Conservation (phyloP, 2,888 invertebrate genomes). For the Tetramorium bicarinatum region DNA sequence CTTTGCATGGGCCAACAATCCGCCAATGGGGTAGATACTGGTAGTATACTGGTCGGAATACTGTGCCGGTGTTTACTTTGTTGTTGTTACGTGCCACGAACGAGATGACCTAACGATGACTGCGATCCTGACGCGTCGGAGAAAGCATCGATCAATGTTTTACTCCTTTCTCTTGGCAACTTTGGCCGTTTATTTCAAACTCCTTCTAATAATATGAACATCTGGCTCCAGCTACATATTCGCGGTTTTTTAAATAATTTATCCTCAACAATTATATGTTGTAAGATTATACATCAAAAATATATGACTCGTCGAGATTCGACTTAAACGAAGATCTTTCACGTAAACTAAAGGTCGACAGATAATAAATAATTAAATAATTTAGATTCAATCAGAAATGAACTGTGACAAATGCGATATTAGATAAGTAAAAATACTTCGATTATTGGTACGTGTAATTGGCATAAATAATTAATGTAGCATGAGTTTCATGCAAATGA, state of each 20-base stretch:
- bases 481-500: conserved; percentile 22
- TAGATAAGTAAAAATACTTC: conserved; percentile 1
- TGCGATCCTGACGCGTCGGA: not conserved
- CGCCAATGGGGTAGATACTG: conserved; percentile 43
- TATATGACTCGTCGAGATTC: too few relatives aligned
- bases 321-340: not conserved
- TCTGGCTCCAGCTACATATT: too few relatives aligned
- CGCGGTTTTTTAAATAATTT: not conserved
- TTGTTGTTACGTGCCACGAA: conserved; percentile 29
- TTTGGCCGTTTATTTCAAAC: not conserved
- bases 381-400: not conserved
- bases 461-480: conserved; percentile 4
- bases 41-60: conserved; percentile 25
- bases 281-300: too few relatives aligned
- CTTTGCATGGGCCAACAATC: conserved; percentile 64
- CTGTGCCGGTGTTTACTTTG: conserved; percentile 40
- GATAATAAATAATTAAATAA: not conserved
- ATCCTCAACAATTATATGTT: too few relatives aligned
- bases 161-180: not conserved
- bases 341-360: not conserved
- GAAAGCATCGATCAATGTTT: conserved; percentile 11
- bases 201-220: too few relatives aligned
- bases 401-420: not conserved
- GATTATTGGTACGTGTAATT: conserved; percentile 9
- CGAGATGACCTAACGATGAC: conserved; percentile 12